Base-by-base conservation (phyloP, 2,888 invertebrate species). In the Drosophila meridionalis region DNA sequence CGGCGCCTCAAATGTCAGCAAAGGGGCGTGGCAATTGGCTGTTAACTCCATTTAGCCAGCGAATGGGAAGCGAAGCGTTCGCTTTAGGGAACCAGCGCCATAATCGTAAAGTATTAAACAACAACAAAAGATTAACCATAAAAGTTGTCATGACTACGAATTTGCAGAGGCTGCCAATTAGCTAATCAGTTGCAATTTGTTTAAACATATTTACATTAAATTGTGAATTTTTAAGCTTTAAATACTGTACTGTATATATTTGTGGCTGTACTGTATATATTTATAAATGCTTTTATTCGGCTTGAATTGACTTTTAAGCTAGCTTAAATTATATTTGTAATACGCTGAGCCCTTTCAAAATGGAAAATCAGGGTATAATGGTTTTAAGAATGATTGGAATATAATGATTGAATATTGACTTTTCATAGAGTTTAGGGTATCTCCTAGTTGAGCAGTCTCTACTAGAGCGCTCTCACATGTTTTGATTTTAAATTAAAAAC, bases 1-100 rank as follows among this genome's bases (percentile, higher is more conserved):
- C 69, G 47, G 38, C 66, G 62, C 53, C 69, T 65, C 43, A 86
- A 86, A 83, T 86, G 83, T 59, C 86, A 83, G 48, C 63, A 5
- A 28, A 52, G 52, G 56, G 74, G 74, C 62, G 63, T 74, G 55
- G 36, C 32, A 14, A 1, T 20, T 26, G 26, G 30, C n/a, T 45
- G 8, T 26, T 30, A 40, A 53, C n/a, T 45, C 11, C 28, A 26
- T 30, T 38, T 40, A 34, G 58, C 26, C 28, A 48, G 42, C 55
- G 36, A 34, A 38, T 56, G 3, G 42, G 12, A 58, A 48, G 48
- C 42, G 47, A 26, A 26, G 34, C 50, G n/a, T 9, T n/a, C n/a
- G 30, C 32, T 32, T 50, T 1, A n/a, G 52, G 52, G 34, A 36
- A 26, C 52, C 4, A 3, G 0, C 6, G 12, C n/a, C 32, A 45